Percentiles rank a stretch among this genome's conserved stretches.
Conservation (phyloP, 37 sponge, comb jelly and placozoan species). For the Spongia lamella region DNA sequence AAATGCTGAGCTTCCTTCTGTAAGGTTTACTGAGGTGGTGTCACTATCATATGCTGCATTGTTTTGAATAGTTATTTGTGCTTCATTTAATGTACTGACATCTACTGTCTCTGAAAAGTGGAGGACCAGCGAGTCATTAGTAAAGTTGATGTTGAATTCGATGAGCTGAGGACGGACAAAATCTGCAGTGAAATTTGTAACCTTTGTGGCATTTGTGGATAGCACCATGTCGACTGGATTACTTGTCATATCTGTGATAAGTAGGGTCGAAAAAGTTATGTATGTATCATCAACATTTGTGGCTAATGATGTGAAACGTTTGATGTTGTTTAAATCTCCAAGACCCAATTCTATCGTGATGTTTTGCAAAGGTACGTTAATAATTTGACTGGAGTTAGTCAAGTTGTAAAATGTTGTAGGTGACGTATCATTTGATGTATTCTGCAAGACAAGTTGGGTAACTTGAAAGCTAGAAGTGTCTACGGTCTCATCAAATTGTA, state of each 20-base stretch:
- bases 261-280: slow-evolving; percentile 40
- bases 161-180: slow-evolving; percentile 40
- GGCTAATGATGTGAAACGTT: slow-evolving; percentile 66
- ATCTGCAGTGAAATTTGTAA: slow-evolving; percentile 43
- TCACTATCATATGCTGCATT: slow-evolving; percentile 16
- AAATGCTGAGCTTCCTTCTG: slow-evolving; percentile 48
- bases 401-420: slow-evolving; percentile 39
- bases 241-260: slow-evolving; percentile 65
- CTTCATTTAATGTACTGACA: slow-evolving; percentile 56
- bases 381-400: slow-evolving; percentile 25
- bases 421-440: slow-evolving; percentile 1
- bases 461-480: slow-evolving; percentile 42
- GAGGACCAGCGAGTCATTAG: slow-evolving; percentile 61
- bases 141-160: slow-evolving; percentile 67
- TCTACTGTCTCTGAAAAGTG: slow-evolving; percentile 86
- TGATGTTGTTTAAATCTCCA: slow-evolving; percentile 82
- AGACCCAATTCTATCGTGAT: slow-evolving; percentile 55
- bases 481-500: slow-evolving; percentile 81
- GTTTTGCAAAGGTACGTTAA: slow-evolving; percentile 19
- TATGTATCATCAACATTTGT: slow-evolving; percentile 46
- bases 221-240: slow-evolving; percentile 52
- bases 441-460: slow-evolving; percentile 60
- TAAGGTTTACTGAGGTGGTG: slow-evolving; percentile 45
- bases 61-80: slow-evolving; percentile 69
- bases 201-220: slow-evolving; percentile 35